phyloP scores from a whole-genome alignment of 2,888 invertebrate species.

The Cremastinae sp. region DNA sequence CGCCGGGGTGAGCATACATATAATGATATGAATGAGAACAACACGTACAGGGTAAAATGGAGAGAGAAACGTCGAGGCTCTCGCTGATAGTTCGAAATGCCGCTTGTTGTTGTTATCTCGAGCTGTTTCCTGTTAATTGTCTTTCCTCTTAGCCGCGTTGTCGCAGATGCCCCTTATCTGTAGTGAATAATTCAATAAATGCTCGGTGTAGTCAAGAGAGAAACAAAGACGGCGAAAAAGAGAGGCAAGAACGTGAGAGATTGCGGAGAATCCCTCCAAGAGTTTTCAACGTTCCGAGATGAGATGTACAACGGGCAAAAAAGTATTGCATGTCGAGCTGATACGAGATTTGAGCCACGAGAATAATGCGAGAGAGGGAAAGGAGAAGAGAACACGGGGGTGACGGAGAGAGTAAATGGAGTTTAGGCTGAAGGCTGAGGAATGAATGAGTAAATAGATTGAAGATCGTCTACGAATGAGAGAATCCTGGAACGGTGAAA shows the following conservation, averaged over 20 bases:
- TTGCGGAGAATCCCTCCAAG: slow-evolving; percentile 26
- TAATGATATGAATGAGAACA: slow-evolving; percentile 13
- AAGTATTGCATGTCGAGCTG: slow-evolving; percentile 32
- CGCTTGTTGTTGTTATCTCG: slow-evolving; percentile 77
- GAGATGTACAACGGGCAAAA: slow-evolving; percentile 18
- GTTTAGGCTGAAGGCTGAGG: slow-evolving; percentile 6
- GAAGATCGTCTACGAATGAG: slow-evolving; percentile 43
- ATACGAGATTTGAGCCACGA: slow-evolving; percentile 45
- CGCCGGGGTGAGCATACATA: neutral
- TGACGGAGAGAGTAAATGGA: neutral
- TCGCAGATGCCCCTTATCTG: slow-evolving; percentile 76
- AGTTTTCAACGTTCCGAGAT: slow-evolving; percentile 26
- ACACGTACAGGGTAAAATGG: neutral
- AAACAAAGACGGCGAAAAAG: slow-evolving; percentile 60
- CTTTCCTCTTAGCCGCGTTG: slow-evolving; percentile 72
- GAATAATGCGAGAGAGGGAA: neutral
- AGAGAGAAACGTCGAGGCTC: slow-evolving; percentile 4
- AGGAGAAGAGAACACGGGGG: neutral
- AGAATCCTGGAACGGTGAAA: slow-evolving; percentile 17
- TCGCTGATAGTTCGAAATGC: slow-evolving; percentile 61
- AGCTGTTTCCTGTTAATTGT: slow-evolving; percentile 79
- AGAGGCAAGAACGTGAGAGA: slow-evolving; percentile 29
- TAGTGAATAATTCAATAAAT: slow-evolving; percentile 79
- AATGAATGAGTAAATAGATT: slow-evolving; percentile 40
- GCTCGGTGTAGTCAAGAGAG: slow-evolving; percentile 68